Evolutionary conservation across 2,113 vertebrate genomes (phyloP).

Genomic region (Chaetorhynchus papuensis): DNA sequence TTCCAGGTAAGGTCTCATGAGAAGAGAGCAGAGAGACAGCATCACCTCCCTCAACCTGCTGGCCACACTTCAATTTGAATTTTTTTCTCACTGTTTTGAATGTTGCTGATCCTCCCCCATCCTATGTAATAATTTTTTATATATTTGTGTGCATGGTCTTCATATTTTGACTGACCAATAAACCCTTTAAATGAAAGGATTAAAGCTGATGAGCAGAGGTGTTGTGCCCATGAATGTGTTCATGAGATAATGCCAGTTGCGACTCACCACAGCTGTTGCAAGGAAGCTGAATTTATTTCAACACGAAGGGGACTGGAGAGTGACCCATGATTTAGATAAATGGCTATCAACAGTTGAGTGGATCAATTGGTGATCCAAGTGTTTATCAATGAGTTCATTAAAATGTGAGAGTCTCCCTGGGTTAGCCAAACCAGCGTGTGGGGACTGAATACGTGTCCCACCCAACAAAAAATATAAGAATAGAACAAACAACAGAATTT

Average conservation of each 20-base stretch:
- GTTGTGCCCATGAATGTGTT: background rate
- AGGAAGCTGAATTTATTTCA: background rate
- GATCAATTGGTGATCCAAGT: background rate
- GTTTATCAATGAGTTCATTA: background rate
- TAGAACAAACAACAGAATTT: background rate
- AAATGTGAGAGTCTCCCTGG: background rate
- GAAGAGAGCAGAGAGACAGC: background rate
- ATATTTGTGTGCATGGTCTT: background rate
- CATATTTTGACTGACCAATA: background rate
- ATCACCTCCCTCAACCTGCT: background rate
- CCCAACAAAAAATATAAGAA: background rate
- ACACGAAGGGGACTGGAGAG: fast-evolving
- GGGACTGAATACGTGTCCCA: background rate
- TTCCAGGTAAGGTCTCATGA: background rate
- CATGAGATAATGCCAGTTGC: background rate
- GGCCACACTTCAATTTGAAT: background rate
- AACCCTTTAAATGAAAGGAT: background rate
- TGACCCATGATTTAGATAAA: background rate
- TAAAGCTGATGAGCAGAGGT: background rate
- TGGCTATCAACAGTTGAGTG: fast-evolving
- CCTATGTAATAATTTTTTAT: too few relatives aligned
- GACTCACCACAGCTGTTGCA: background rate
- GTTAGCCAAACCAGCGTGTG: background rate
- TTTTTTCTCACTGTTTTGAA: background rate
- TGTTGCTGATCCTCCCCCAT: background rate